Conservation (phyloP, 2,888 invertebrate genomes). For the Diplazon laetatorius region DNA sequence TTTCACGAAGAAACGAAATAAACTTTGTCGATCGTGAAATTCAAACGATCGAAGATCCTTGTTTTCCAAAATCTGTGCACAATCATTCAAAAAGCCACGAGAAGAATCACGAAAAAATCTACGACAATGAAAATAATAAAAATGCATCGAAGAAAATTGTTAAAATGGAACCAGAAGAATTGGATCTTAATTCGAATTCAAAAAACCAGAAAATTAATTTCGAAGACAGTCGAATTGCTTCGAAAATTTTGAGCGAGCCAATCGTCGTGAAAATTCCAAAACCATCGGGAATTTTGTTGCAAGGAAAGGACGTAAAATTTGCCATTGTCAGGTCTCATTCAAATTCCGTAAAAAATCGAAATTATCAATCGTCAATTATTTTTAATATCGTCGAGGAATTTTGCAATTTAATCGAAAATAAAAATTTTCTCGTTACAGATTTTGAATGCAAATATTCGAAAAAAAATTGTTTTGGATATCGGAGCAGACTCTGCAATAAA, state of each 20-base stretch:
- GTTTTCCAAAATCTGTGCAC: not conserved
- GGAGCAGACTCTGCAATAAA: too few species aligned
- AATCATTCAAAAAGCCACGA: not conserved
- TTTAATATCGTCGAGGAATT: too few species aligned
- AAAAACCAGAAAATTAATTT: not conserved
- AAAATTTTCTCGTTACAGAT: slow-evolving; percentile 1
- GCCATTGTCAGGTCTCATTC: slow-evolving; percentile 66
- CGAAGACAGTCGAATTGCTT: not conserved
- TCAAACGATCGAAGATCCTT: slow-evolving; percentile 33
- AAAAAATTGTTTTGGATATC: too few species aligned
- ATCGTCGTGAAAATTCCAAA: slow-evolving; percentile 30
- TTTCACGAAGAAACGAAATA: slow-evolving; percentile 17
- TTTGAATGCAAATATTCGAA: not conserved
- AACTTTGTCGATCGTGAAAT: slow-evolving; percentile 50
- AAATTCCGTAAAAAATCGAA: too few species aligned
- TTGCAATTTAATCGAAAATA: too few species aligned
- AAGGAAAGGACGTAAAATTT: slow-evolving; percentile 65
- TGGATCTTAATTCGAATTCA: not conserved
- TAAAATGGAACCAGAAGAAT: slow-evolving; percentile 1
- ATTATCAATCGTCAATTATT: too few species aligned
- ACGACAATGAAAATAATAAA: not conserved
- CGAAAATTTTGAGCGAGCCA: not conserved
- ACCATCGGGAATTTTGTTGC: slow-evolving; percentile 65
- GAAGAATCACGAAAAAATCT: not conserved
- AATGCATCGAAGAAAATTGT: not conserved